Evolutionary conservation across 1,140 invertebrate species (phyloP), one percentile per base, ranked within the genome.

Genomic region (Streblospio benedicti): DNA sequence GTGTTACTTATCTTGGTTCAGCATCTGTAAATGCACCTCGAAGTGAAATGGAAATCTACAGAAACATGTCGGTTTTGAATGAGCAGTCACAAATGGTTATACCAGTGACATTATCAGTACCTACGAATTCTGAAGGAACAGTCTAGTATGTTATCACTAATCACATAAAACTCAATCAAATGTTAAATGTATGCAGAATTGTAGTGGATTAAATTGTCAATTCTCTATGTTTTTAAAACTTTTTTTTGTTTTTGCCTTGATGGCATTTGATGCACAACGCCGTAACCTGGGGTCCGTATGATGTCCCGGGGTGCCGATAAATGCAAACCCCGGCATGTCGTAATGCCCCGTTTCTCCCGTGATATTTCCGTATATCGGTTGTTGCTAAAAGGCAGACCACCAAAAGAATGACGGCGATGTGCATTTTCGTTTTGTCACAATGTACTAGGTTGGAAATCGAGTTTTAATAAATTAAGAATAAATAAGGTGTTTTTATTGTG

Each of bases 31-130:
- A 91, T 76, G 89, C 91, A 2, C 92, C 94, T 3, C 87, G 93
- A 74, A 93, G 88, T 51, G 92, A 97, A 79, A 80, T 80, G n/a
- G 95, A 98, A 82, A 95, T 98, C 64, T 91, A 93, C 74, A 82
- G 87, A 41, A 95, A 95, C 71, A 96, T 98, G 87, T 85, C 85
- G 44, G 87, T 93, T 69, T 79, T 99, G 12, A 91, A 91, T 74
- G 83, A 83, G 65, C 85, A 87, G 67, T 85, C 84, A 58, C 85
- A 89, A 63, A 85, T 88, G 69, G 79, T 82, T 2, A 79, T 85
- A 55, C 80, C 79, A 49, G 89, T 97, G 5, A 89, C 88, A 67
- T 85, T 96, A 16, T 88, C 89, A 0, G 87, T 98, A 32, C 94
- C 94, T 5, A 87, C 86, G 61, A 89, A 87, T 71, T 93, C 91